Evolutionary conservation across 2,797 vertebrate species (phyloP), one percentile per base, ranked within the genome.

Genomic region (Sphenopsis melanotis): DNA sequence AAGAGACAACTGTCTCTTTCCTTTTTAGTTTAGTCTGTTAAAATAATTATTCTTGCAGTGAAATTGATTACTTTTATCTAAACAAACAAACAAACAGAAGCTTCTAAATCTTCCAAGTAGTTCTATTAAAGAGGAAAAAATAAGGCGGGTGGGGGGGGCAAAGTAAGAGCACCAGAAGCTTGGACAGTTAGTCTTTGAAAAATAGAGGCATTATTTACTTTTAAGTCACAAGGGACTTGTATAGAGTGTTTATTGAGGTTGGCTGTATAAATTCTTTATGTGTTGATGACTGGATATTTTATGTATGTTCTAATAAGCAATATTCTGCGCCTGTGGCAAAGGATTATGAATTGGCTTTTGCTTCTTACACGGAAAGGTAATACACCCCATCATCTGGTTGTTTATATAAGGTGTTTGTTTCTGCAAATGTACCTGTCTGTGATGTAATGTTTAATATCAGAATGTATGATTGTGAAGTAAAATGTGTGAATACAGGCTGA

Each of bases 361-460:
- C n/a, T 90, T 5, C 83, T 70, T 90, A 61, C 24, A 15, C 17
- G 4, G 77, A 56, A 93, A 70, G 55, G 11, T 68, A 94, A 56
- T 53, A 65, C 10, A 49, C 12, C 12, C 15, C 6, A 12, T 71
- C 34, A 30, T 66, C 19, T 59, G 9, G 2, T 15, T 71, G 9
- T 63, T 92, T 68, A 37, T 12, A 8, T 69, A 34, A 72, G n/a
- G 55, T 42, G 10, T 46, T 61, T 75, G 17, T 47, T 91, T 65
- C 37, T 77, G 39, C 74, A 66, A 44, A 47, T 29, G 32, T 56
- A 29, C 17, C 42, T 84, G n/a, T 13, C 71, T 77, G 46, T 74
- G 30, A 57, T 81, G 34, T 61, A 59, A 64, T 65, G 21, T 78
- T 68, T 75, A 29, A 11, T 56, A 52, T 59, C 71, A 76, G 83